Percentiles rank a stretch among this genome's conserved stretches.
Evolutionary conservation across 1,140 invertebrate species (phyloP).

Genomic region (Eciton burchellii): DNA sequence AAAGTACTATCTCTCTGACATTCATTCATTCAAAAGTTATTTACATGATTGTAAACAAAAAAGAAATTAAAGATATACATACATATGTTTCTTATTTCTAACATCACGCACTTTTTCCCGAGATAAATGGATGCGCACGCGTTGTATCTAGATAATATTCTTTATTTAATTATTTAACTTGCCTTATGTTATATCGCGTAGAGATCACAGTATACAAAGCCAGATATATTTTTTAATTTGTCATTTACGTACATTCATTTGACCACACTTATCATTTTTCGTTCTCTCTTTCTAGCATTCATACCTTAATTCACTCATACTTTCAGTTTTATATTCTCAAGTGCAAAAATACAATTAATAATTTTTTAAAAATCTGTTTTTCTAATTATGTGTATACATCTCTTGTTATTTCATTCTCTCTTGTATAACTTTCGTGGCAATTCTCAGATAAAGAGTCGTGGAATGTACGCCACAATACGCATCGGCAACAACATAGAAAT

Average conservation of each 20-base stretch:
- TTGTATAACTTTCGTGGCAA: slow-evolving; percentile 27
- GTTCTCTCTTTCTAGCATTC: slow-evolving; percentile 34
- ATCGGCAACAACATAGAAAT: slow-evolving; percentile 83
- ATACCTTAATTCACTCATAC: slow-evolving; percentile 21
- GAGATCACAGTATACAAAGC: slow-evolving; percentile 86
- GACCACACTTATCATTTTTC: not conserved
- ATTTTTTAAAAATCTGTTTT: slow-evolving; percentile 51
- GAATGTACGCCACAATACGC: slow-evolving; percentile 84
- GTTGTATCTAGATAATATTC: slow-evolving; percentile 48
- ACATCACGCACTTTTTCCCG: slow-evolving; percentile 48
- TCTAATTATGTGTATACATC: slow-evolving; percentile 41
- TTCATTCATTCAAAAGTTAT: slow-evolving; percentile 63
- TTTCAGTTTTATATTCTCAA: slow-evolving; percentile 57
- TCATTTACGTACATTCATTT: slow-evolving; percentile 38
- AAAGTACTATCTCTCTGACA: slow-evolving; percentile 64
- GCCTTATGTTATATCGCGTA: slow-evolving; percentile 49
- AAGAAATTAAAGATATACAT: slow-evolving; percentile 47
- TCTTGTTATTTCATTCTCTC: slow-evolving; percentile 21
- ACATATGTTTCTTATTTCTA: slow-evolving; percentile 49
- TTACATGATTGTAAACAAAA: slow-evolving; percentile 64
- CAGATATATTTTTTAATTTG: slow-evolving; percentile 82
- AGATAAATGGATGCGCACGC: slow-evolving; percentile 29
- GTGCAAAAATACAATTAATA: slow-evolving; percentile 70
- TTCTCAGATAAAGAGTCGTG: slow-evolving; percentile 73
- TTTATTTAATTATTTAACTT: slow-evolving; percentile 55